Percentiles rank a stretch among this genome's conserved stretches.
These are phyloP conservation scores for Hiodon alosoides DNA, from an alignment of 2,113 vertebrate genomes.

Conservation along the genomic window DNA sequence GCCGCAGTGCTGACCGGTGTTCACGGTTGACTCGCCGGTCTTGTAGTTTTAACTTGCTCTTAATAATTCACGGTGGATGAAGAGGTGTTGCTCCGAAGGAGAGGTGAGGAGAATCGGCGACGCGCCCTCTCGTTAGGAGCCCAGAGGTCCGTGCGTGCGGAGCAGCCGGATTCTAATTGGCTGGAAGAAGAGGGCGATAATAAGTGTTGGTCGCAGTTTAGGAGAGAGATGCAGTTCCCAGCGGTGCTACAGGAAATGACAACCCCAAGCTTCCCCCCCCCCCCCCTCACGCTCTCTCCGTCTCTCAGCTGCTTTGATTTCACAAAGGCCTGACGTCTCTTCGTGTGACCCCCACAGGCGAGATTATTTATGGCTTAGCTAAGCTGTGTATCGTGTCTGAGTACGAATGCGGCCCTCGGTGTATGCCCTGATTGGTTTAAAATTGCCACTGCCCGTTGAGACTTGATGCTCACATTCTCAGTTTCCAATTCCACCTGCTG, in stretches of 20 bases:
- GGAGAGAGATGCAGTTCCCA: slow-evolving; percentile 16
- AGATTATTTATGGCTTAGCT: too few relatives aligned
- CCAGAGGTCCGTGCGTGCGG: not conserved
- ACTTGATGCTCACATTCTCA: too few relatives aligned
- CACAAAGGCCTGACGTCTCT: not conserved
- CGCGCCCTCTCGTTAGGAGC: slow-evolving; percentile 20
- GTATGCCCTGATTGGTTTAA: too few relatives aligned
- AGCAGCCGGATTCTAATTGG: slow-evolving; percentile 32
- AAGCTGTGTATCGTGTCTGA: too few relatives aligned
- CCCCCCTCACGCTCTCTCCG: not conserved
- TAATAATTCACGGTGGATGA: not conserved
- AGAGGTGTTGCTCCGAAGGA: not conserved
- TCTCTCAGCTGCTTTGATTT: not conserved
- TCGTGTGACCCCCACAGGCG: too few relatives aligned
- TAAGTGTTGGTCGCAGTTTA: slow-evolving; percentile 36
- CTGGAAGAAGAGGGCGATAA: slow-evolving; percentile 36
- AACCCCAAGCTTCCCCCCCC: not conserved
- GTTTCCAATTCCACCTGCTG: too few relatives aligned
- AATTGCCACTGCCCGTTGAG: too few relatives aligned
- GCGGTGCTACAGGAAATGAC: slow-evolving; percentile 23
- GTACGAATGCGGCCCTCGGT: too few relatives aligned
- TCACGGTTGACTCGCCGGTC: not conserved
- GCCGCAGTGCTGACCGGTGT: not conserved
- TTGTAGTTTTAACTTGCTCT: not conserved
- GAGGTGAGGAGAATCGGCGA: not conserved